Evolutionary conservation across 2,888 invertebrate genomes (phyloP).

Genomic region (Dinocampus coccinellae): DNA sequence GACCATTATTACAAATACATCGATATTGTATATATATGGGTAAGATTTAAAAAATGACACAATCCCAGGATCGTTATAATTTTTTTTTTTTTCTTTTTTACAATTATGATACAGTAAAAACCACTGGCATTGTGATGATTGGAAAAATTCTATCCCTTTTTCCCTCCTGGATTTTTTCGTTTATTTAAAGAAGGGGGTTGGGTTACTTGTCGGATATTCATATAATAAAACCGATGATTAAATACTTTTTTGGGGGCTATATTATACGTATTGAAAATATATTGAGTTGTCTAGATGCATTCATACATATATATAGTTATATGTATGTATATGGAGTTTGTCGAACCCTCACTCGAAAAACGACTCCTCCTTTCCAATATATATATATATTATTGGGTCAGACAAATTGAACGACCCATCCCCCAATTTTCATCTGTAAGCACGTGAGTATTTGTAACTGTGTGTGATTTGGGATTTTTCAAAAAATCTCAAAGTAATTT

Average conservation of each 20-base stretch:
- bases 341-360: not conserved
- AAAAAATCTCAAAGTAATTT: no score
- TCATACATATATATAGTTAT: not conserved
- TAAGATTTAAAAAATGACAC: no score
- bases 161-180: no score
- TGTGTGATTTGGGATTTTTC: no score
- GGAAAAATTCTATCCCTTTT: not conserved
- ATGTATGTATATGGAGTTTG: not conserved
- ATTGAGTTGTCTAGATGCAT: constrained; percentile 12
- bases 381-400: no score
- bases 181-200: not conserved
- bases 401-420: no score
- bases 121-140: not conserved
- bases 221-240: not conserved
- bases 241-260: not conserved
- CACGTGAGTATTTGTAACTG: no score
- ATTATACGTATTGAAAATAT: not conserved
- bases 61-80: not conserved
- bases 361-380: no score
- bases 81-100: no score
- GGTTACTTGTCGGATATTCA: not conserved
- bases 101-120: not conserved
- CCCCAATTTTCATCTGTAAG: no score
- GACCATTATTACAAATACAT: not conserved
- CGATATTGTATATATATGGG: not conserved